These are phyloP conservation scores for Ploceus nigricollis DNA, from an alignment of 2,113 vertebrate genomes.

Conservation along the genomic window DNA sequence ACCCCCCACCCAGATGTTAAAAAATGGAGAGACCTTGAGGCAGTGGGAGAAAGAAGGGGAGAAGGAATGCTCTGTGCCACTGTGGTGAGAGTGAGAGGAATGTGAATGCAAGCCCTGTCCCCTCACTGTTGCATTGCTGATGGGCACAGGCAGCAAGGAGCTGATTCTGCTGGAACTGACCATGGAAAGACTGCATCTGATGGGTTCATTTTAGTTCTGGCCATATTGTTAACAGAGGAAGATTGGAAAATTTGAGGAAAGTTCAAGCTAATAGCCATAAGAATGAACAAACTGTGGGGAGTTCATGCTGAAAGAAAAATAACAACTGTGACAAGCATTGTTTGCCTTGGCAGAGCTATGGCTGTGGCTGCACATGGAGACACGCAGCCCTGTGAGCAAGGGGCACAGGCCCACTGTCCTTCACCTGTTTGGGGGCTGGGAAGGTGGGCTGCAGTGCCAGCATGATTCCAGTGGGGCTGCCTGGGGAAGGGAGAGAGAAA, in stretches of 20 bases:
- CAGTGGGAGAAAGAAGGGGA: neutral
- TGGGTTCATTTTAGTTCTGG: neutral
- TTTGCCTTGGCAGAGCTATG: conserved; percentile 4
- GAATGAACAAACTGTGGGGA: neutral
- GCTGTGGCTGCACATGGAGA: neutral
- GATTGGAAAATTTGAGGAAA: conserved; percentile 26
- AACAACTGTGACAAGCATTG: neutral
- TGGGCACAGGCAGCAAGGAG: neutral
- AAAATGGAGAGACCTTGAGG: neutral
- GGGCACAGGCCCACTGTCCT: neutral
- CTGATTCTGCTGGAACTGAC: fast-evolving
- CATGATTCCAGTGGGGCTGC: neutral
- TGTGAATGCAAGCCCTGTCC: fast-evolving
- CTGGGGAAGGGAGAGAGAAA: neutral
- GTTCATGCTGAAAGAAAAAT: neutral
- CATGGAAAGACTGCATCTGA: neutral
- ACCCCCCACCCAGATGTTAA: neutral
- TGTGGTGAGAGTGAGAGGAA: neutral
- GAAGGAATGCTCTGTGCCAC: neutral
- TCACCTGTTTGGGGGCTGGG: neutral
- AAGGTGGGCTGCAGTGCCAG: neutral
- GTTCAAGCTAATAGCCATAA: neutral
- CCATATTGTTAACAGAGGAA: neutral
- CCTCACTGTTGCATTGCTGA: fast-evolving
- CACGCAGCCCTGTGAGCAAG: fast-evolving